Evolutionary conservation across 2,113 vertebrate species (phyloP).

Genomic region (Nyctibius bracteatus): DNA sequence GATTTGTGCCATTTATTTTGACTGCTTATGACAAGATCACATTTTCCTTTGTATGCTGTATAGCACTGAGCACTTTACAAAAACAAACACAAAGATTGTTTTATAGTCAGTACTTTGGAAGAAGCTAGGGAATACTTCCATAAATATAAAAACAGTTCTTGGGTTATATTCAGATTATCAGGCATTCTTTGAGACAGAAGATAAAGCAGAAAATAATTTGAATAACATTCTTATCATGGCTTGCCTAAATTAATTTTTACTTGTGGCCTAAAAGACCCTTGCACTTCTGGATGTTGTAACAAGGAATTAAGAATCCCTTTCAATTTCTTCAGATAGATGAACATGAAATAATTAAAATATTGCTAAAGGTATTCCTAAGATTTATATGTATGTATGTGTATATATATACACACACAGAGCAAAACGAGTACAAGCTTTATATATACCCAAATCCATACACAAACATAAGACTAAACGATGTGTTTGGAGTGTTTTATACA

Average conservation of each 20-base stretch:
- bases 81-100: background rate
- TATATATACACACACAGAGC: background rate
- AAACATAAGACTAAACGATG: background rate
- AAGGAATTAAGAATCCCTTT: background rate
- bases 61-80: background rate
- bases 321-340: background rate
- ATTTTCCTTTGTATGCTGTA: background rate
- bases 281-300: background rate
- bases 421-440: background rate
- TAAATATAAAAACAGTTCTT: background rate
- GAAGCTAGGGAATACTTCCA: background rate
- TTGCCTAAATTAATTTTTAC: background rate
- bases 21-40: background rate
- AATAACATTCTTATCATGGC: accelerated
- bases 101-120: background rate
- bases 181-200: background rate
- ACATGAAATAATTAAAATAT: background rate
- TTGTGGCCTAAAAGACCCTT: background rate
- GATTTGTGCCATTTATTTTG: background rate
- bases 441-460: background rate
- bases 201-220: background rate
- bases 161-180: background rate
- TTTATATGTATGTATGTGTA: background rate
- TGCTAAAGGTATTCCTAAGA: background rate
- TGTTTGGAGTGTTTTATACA: background rate